phyloP scores from a whole-genome alignment of 2,888 invertebrate species.

The Leptinotarsa peninsularis region DNA sequence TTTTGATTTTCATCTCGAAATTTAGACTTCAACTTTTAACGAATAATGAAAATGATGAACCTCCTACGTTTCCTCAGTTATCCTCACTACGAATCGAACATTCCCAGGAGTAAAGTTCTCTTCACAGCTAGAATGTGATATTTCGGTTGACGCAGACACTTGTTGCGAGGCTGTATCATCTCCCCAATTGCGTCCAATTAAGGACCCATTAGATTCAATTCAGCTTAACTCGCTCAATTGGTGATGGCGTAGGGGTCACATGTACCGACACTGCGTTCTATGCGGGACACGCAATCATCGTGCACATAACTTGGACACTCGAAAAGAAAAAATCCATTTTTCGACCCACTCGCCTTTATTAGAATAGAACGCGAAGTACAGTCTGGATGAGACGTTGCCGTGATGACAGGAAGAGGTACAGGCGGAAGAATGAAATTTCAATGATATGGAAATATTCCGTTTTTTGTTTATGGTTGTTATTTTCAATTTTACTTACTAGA shows the following conservation, averaged over 20 bases:
- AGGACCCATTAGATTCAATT: slow-evolving; percentile 67
- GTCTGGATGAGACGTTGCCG: slow-evolving; percentile 15
- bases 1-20: too few species aligned
- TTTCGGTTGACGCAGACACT: slow-evolving; percentile 55
- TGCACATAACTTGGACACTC: slow-evolving; percentile 38
- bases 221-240: slow-evolving; percentile 67
- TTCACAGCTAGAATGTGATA: slow-evolving; percentile 9
- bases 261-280: slow-evolving; percentile 59
- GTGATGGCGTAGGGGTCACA: slow-evolving; percentile 65
- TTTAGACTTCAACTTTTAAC: too few species aligned
- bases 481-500: too few species aligned
- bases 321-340: slow-evolving; percentile 41
- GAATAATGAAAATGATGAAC: too few species aligned
- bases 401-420: slow-evolving; percentile 33
- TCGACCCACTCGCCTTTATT: slow-evolving; percentile 42
- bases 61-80: too few species aligned
- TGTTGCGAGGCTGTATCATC: slow-evolving; percentile 63
- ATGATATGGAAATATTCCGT: too few species aligned
- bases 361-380: slow-evolving; percentile 32
- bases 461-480: too few species aligned
- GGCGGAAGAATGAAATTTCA: slow-evolving; percentile 15
- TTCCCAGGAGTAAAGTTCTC: background rate
- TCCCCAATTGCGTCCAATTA: slow-evolving; percentile 66
- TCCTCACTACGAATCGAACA: background rate
- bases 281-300: slow-evolving; percentile 64